These are phyloP conservation scores for Orius laevigatus DNA, from an alignment of 1,140 invertebrate species.

Conservation along the genomic window DNA sequence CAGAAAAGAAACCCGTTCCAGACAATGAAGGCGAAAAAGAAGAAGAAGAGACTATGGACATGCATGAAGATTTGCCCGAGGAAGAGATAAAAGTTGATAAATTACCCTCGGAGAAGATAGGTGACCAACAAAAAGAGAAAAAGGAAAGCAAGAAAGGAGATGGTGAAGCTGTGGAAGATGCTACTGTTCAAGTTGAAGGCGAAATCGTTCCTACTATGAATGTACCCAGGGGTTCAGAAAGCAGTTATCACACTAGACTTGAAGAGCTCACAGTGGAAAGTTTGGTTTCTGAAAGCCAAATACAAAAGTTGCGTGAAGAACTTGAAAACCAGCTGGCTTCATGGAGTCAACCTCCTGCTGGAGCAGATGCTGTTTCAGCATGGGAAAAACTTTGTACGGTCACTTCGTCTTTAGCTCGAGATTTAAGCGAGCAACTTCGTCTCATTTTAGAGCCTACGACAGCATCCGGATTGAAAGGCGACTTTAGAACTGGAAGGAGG, in stretches of 20 bases:
- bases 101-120: constrained; percentile 19
- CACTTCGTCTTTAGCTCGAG: constrained; percentile 56
- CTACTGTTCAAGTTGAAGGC: constrained; percentile 42
- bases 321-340: constrained; percentile 37
- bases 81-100: no score
- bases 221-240: constrained; percentile 49
- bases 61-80: constrained; percentile 30
- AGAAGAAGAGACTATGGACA: constrained; percentile 33
- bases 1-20: constrained; percentile 49
- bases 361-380: constrained; percentile 31
- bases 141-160: constrained; percentile 23
- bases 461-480: constrained; percentile 77
- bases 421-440: constrained; percentile 84
- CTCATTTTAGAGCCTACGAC: constrained; percentile 90
- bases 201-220: constrained; percentile 48
- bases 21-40: constrained; percentile 39
- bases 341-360: constrained; percentile 32
- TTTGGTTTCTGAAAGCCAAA: constrained; percentile 7
- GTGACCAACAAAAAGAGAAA: constrained; percentile 19
- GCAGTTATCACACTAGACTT: constrained; percentile 45
- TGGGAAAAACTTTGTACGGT: constrained; percentile 40
- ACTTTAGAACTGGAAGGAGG: constrained; percentile 90
- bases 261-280: constrained; percentile 15
- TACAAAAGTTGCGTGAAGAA: constrained; percentile 27
- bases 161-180: constrained; percentile 31